Conservation (phyloP, 2,888 invertebrate species). For the Cryptocheilus praepositus region DNA sequence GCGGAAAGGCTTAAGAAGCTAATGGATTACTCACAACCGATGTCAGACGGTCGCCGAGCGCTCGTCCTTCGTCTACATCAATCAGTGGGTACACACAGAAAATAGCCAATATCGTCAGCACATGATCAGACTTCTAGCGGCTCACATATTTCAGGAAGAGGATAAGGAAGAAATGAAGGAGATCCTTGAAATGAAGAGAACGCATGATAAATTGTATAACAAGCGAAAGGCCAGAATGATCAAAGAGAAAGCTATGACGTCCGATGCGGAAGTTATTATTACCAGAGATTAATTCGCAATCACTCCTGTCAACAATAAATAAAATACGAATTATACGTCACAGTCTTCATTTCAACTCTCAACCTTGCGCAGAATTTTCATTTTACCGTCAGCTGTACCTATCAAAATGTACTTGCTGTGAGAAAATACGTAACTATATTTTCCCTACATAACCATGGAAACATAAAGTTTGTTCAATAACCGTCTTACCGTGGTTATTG, state of each 20-base stretch:
- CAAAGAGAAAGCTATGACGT: constrained; percentile 40
- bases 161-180: constrained; percentile 97
- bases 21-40: constrained; percentile 94
- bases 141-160: constrained; percentile 81
- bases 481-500: no score
- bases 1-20: constrained; percentile 89
- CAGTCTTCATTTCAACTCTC: no score
- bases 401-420: no score
- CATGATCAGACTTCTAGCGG: constrained; percentile 7
- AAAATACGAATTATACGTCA: no score
- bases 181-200: constrained; percentile 91
- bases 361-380: no score
- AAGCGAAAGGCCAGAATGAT: constrained; percentile 77
- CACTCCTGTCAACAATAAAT: no score
- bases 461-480: no score
- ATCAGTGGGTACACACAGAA: constrained; percentile 78
- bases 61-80: constrained; percentile 92
- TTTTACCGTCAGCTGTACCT: no score
- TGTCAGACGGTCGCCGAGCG: constrained; percentile 91
- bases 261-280: constrained; percentile 27
- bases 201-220: constrained; percentile 87
- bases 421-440: no score
- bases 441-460: no score
- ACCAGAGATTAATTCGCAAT: constrained; percentile 17
- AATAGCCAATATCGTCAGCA: neutral